A percentile compares a stretch with the other conserved stretches of the same genome.
These are phyloP conservation scores for Psittacus erithacus DNA, from an alignment of 2,113 vertebrate genomes.

Conservation along the genomic window DNA sequence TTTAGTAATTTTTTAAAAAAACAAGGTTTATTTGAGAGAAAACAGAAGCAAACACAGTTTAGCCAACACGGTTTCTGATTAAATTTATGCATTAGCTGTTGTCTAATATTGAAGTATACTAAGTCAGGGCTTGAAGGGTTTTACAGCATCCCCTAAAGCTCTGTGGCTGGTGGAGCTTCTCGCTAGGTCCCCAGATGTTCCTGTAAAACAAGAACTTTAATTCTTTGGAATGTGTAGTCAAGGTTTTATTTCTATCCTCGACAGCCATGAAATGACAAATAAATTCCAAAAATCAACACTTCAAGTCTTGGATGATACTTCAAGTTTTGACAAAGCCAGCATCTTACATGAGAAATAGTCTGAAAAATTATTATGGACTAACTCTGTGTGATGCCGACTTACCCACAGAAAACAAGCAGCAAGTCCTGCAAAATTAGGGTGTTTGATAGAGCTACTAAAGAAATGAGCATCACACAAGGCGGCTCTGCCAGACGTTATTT, in stretches of 20 bases:
- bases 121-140: neutral
- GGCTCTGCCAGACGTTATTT: neutral
- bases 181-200: neutral
- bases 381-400: neutral
- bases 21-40: constrained; percentile 41
- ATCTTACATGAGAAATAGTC: neutral
- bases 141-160: neutral
- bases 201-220: neutral
- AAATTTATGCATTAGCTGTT: neutral
- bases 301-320: neutral
- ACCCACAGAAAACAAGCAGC: accelerated
- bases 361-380: neutral
- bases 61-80: constrained; percentile 8
- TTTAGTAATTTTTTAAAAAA: neutral
- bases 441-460: neutral
- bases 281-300: neutral
- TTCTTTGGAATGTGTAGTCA: constrained; percentile 15
- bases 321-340: neutral
- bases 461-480: neutral
- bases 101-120: neutral
- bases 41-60: constrained; percentile 10
- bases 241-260: constrained; percentile 9
- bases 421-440: neutral
- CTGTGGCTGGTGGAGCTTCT: neutral
- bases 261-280: neutral